Evolutionary conservation across 2,797 vertebrate species (phyloP).

Genomic region (Luscinia luscinia): DNA sequence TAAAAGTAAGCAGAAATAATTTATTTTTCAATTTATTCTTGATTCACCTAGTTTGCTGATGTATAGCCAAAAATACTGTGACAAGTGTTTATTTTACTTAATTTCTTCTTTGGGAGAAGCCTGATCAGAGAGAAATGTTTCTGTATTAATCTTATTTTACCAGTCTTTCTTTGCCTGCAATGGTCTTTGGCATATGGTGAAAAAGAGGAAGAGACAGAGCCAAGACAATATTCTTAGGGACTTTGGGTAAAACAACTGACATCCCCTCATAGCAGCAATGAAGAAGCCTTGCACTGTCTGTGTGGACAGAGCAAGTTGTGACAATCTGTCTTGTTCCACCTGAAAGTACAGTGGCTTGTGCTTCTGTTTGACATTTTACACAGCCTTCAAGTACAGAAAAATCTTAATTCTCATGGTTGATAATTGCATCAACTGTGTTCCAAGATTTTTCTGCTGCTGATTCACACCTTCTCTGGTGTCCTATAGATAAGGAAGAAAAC

Average conservation of each 20-base stretch:
- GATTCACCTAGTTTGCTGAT: neutral
- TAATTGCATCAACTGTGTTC: neutral
- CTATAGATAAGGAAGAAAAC: neutral
- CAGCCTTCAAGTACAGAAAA: neutral
- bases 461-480: neutral
- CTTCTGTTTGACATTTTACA: neutral
- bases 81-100: neutral
- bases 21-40: neutral
- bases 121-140: neutral
- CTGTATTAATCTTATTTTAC: neutral
- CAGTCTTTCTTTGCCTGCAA: neutral
- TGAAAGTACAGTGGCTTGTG: neutral
- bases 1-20: neutral
- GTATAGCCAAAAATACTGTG: neutral
- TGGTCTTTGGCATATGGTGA: neutral
- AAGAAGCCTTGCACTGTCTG: accelerated
- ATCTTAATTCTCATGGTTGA: neutral
- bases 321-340: neutral
- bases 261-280: neutral
- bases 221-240: neutral
- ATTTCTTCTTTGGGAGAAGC: neutral
- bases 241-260: neutral
- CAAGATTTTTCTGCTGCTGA: neutral
- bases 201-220: neutral
- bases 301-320: neutral